Conservation (phyloP, 1,140 invertebrate genomes). For the Rhopalosiphum padi region DNA sequence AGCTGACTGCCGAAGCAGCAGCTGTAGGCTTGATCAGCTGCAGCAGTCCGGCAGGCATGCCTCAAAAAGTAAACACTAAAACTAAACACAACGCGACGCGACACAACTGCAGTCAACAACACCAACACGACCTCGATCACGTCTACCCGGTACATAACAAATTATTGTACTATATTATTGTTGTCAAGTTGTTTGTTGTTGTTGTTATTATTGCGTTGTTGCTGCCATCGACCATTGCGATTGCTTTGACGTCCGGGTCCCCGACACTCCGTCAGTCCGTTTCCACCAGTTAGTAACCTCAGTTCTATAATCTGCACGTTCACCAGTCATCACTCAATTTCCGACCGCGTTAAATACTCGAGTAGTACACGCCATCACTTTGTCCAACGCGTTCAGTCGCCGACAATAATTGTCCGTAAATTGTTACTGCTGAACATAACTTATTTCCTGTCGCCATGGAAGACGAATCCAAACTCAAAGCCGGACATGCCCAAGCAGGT, state of each 20-base stretch:
- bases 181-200: background rate
- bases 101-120: background rate
- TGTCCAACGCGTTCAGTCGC: too few species aligned
- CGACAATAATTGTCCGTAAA: background rate
- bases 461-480: slow-evolving; percentile 75
- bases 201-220: background rate
- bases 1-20: background rate
- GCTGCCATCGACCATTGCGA: background rate
- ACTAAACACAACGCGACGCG: background rate
- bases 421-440: background rate
- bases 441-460: background rate
- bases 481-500: slow-evolving; percentile 82
- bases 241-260: too few species aligned
- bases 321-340: background rate
- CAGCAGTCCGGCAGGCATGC: background rate
- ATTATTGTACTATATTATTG: slow-evolving; percentile 3
- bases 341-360: too few species aligned
- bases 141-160: background rate
- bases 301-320: background rate
- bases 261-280: too few species aligned
- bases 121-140: background rate
- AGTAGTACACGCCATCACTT: too few species aligned
- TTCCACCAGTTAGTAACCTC: too few species aligned
- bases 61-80: background rate
- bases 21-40: too few species aligned